These are phyloP conservation scores for Illadopsis cleaveri DNA, from an alignment of 2,113 vertebrate genomes.

Conservation along the genomic window DNA sequence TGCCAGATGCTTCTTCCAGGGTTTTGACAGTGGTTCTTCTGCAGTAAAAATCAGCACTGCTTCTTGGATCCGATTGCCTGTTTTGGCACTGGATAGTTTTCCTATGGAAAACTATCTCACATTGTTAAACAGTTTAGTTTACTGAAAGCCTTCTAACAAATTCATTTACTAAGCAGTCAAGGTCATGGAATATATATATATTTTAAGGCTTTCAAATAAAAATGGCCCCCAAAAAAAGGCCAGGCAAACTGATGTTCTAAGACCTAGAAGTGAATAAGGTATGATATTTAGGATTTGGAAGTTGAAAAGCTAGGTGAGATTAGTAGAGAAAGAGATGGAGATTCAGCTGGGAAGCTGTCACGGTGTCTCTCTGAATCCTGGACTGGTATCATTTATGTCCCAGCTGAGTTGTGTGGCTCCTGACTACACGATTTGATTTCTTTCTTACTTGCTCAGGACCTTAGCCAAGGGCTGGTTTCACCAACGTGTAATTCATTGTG, in stretches of 20 bases:
- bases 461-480: background rate
- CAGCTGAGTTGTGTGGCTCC: background rate
- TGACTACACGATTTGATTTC: background rate
- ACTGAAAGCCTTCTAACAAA: slow-evolving; percentile 16
- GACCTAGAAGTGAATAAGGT: background rate
- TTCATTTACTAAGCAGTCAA: background rate
- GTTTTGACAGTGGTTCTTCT: background rate
- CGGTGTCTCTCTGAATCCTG: background rate
- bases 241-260: background rate
- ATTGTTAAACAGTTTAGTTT: slow-evolving; percentile 16
- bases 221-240: background rate
- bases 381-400: background rate
- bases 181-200: background rate
- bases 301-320: background rate
- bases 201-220: background rate
- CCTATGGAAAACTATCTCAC: background rate
- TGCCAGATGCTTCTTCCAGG: background rate
- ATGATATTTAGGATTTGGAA: background rate
- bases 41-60: slow-evolving; percentile 19
- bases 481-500: background rate
- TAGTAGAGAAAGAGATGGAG: background rate
- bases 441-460: background rate
- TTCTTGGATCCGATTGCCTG: background rate
- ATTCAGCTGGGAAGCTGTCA: background rate
- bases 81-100: background rate